A percentile compares a stretch with the other conserved stretches of the same genome.
phyloP scores from a whole-genome alignment of 1,140 invertebrate species.

The Epicauta chinensis region DNA sequence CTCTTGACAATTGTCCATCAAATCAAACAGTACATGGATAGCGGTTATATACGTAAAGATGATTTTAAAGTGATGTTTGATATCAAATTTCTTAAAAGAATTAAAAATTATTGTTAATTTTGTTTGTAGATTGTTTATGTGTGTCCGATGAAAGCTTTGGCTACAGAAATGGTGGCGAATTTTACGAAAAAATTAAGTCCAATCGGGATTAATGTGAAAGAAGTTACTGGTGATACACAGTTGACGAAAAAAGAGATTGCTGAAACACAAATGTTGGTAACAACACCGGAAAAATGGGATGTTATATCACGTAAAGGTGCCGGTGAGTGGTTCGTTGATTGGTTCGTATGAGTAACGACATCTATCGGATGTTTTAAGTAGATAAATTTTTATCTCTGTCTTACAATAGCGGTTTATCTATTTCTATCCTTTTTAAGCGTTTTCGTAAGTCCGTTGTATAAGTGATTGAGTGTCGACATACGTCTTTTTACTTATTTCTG shows the following conservation, averaged over 20 bases:
- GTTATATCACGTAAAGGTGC: slow-evolving; percentile 88
- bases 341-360: too few species aligned
- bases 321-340: slow-evolving; percentile 18
- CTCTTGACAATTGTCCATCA: slow-evolving; percentile 88
- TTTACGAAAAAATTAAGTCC: slow-evolving; percentile 74
- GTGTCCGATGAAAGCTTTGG: slow-evolving; percentile 98
- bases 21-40: slow-evolving; percentile 76
- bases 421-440: too few species aligned
- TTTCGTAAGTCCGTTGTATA: too few species aligned
- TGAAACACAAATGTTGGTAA: slow-evolving; percentile 96
- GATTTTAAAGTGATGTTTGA: slow-evolving; percentile 82
- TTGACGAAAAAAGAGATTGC: slow-evolving; percentile 91
- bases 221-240: slow-evolving; percentile 98
- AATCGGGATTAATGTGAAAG: slow-evolving; percentile 78
- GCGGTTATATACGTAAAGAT: slow-evolving; percentile 76
- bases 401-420: too few species aligned
- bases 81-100: background rate
- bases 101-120: slow-evolving; percentile 2
- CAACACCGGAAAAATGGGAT: slow-evolving; percentile 99
- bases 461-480: too few species aligned
- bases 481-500: too few species aligned
- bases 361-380: too few species aligned
- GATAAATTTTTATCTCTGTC: too few species aligned
- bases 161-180: slow-evolving; percentile 95
- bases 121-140: slow-evolving; percentile 86